Evolutionary conservation across 2,113 vertebrate genomes (phyloP).

Genomic region (Ploceus nigricollis): DNA sequence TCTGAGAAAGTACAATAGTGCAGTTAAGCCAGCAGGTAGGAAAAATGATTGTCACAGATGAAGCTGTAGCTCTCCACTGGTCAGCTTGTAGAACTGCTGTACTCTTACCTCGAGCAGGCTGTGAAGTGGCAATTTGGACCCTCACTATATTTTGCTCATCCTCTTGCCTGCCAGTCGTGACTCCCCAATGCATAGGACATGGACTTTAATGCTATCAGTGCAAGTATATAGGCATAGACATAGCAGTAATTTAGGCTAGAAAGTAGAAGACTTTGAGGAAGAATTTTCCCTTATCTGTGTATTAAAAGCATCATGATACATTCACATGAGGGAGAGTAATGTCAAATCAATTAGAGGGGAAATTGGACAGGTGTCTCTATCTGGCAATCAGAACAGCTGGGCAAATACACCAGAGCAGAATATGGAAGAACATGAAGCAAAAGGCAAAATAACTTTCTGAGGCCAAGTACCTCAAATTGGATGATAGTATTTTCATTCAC

Average conservation of each 20-base stretch:
- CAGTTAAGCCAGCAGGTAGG: background rate
- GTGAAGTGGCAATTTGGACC: background rate
- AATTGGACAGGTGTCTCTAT: background rate
- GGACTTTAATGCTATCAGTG: background rate
- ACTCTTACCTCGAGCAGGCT: background rate
- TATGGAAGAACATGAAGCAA: background rate
- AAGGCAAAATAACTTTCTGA: background rate
- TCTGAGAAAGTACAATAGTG: background rate
- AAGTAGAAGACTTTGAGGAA: background rate
- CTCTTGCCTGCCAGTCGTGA: background rate
- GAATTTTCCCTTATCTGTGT: background rate
- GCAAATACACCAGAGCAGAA: background rate
- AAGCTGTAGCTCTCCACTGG: background rate
- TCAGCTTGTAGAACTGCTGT: background rate
- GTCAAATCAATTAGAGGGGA: background rate
- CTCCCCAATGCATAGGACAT: background rate
- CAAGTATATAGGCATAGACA: background rate
- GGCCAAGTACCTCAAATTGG: slow-evolving; percentile 90
- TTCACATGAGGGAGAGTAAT: background rate
- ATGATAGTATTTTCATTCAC: slow-evolving; percentile 97
- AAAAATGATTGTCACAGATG: background rate
- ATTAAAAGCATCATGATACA: background rate
- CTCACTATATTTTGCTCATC: background rate
- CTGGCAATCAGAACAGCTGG: background rate
- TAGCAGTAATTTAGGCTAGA: background rate